Conservation (phyloP, 2,888 invertebrate species). For the Timandra comae region DNA sequence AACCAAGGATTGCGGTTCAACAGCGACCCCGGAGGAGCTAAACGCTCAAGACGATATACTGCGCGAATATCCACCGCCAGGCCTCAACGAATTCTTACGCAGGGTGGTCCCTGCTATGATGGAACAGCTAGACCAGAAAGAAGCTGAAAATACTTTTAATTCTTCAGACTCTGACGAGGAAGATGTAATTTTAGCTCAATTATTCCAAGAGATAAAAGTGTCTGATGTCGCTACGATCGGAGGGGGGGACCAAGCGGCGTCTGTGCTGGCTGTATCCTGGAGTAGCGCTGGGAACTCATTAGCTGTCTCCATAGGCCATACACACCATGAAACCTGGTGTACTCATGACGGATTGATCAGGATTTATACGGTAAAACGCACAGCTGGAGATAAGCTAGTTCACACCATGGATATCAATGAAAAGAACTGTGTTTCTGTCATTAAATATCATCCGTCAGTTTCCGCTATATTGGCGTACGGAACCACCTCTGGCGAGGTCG, state of each 20-base stretch:
- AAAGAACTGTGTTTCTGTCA: constrained; percentile 51
- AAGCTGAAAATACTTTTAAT: constrained; percentile 27
- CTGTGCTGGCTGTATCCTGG: constrained; percentile 49
- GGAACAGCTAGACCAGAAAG: constrained; percentile 50
- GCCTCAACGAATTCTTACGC: constrained; percentile 53
- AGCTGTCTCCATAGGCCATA: constrained; percentile 48
- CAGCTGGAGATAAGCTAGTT: constrained; percentile 66
- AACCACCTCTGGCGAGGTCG: constrained; percentile 46
- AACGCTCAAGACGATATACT: constrained; percentile 33
- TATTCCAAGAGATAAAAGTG: constrained; percentile 48
- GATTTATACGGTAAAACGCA: constrained; percentile 48
- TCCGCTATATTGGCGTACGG: constrained; percentile 57
- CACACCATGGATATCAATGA: constrained; percentile 48
- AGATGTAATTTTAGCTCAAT: constrained; percentile 39
- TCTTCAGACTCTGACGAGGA: constrained; percentile 62
- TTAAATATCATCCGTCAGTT: constrained; percentile 50
- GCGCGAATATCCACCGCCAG: constrained; percentile 46
- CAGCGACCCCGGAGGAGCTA: constrained; percentile 39
- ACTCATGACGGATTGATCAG: constrained; percentile 51
- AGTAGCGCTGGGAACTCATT: constrained; percentile 55
- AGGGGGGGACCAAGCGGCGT: constrained; percentile 42
- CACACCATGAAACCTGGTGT: constrained; percentile 59
- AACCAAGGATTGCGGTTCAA: constrained; percentile 38
- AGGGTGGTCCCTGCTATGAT: constrained; percentile 55
- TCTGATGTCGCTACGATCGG: constrained; percentile 31